Evolutionary conservation across 2,888 invertebrate species (phyloP), one percentile per base, ranked within the genome.

Genomic region (Dynastes grantii): DNA sequence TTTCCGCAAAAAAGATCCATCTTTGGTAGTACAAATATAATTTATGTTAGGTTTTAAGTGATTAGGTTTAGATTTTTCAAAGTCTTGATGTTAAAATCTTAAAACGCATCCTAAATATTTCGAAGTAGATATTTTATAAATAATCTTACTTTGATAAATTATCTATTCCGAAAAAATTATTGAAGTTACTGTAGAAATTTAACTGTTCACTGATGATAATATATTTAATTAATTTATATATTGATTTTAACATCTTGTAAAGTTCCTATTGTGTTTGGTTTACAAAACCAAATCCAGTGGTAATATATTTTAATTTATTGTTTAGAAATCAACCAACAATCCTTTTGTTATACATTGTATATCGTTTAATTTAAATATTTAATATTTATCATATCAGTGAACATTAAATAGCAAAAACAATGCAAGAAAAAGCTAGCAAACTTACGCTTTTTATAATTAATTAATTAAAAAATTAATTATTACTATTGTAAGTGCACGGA

Each of bases 11-110:
- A 45, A 55, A 55, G 22, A 55, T 16, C 37, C 58, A 37, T 71
- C 32, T 73, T 73, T 58, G 45, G 73, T 73, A 73, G 73, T 73
- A 73, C 73, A 73, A 73, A 73, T 73, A 73, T 73, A 58, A 73
- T 73, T 73, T 73, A 73, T 73, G 16, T 37, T 73, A 73, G 73
- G 9, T 37, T 37, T 58, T 73, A 73, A 22, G 55, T 40, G 49
- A 51, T 73, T 73, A 73, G 40, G 40, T 73, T 58, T 73, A 58
- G 40, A 45, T 45, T 32, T 40, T 45, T 49, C 49, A 16, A 13
- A 63, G 63, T 63, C 63, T 32, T 32, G n/a, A 63, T 63, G 32
- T 63, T 32, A 63, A 45, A 63, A 32, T 32, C 63, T 32, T 13
- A 13, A 13, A 63, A 63, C 29, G 13, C 63, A 29, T 63, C 29